Conservation (phyloP, 2,888 invertebrate genomes). For the Dimorphilus gyrociliatus region DNA sequence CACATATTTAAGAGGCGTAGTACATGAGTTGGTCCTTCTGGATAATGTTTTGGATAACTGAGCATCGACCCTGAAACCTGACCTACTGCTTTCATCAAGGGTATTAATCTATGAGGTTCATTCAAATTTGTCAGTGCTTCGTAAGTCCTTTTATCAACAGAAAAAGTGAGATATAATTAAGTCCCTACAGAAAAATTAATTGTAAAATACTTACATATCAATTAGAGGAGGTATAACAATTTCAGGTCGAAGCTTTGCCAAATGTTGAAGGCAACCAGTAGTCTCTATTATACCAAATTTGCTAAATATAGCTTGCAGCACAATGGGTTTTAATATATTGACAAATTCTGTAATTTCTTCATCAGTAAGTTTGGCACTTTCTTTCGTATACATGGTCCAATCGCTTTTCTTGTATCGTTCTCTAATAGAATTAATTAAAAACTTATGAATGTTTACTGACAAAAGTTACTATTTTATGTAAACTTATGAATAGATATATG, state of each 20-base stretch:
- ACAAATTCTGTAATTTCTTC: slow-evolving; percentile 66
- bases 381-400: slow-evolving; percentile 57
- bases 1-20: slow-evolving; percentile 61
- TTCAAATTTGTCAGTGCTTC: slow-evolving; percentile 65
- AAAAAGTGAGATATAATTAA: background rate
- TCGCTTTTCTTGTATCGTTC: slow-evolving; percentile 24
- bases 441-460: too few species aligned
- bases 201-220: slow-evolving; percentile 45
- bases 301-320: slow-evolving; percentile 62
- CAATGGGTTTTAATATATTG: slow-evolving; percentile 51
- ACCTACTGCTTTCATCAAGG: slow-evolving; percentile 38
- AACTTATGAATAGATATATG: too few species aligned
- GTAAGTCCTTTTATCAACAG: slow-evolving; percentile 42
- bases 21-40: slow-evolving; percentile 57
- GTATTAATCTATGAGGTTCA: slow-evolving; percentile 55
- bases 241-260: slow-evolving; percentile 62
- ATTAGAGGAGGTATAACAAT: slow-evolving; percentile 64
- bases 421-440: too few species aligned
- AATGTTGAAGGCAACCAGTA: slow-evolving; percentile 51
- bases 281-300: slow-evolving; percentile 49
- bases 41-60: slow-evolving; percentile 39
- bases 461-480: too few species aligned
- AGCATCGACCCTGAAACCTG: slow-evolving; percentile 36
- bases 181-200: slow-evolving; percentile 1
- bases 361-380: slow-evolving; percentile 54